Base-by-base conservation (phyloP, 53 echinoderm and acorn worm genomes). In the Stichopus horrens region DNA sequence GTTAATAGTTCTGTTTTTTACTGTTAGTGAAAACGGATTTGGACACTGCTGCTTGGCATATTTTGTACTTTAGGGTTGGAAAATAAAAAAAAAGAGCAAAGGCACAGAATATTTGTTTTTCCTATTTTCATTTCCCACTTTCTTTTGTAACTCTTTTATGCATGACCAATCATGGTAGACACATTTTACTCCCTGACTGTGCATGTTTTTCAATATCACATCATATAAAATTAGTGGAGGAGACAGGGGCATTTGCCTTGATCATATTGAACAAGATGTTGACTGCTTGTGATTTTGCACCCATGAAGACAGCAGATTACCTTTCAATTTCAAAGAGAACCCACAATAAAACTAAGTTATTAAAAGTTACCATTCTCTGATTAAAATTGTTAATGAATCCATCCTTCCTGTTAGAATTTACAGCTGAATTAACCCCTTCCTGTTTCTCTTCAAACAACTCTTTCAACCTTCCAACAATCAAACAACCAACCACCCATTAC, bases 21-120 rank as follows among this genome's bases (percentile, higher is more conserved):
- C 67, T 63, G 63, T 85, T 85, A 66, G 85, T 85, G 85, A 85
- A 67, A 83, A 85, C 8, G 65, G 52, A 85, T 63, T 85, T 87
- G 87, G 87, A 58, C 87, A 87, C 75, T 74, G 87, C 75, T 87
- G 87, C 87, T 87, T 87, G 58, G 85, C 57, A 74, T 57, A 74
- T 87, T 87, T 87, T 87, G 87, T 87, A 87, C 87, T 87, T 74
- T 74, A 74, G 87, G 87, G 87, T 87, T 87, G 87, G 87, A 87
- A 57, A 87, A 87, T 87, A 87, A 75, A 87, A 54, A 54, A 37
- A 52, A 87, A 56, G 75, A 87, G 75, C 87, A 87, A 85, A 85
- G 85, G 85, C 85, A 85, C 71, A 71, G 0, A 18, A 16, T 7
- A 71, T 18, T 16, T 4, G 18, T 71, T 71, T 6, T 71, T 71